Evolutionary conservation across 2,888 invertebrate species (phyloP).

Genomic region (Argyra leucocephala): DNA sequence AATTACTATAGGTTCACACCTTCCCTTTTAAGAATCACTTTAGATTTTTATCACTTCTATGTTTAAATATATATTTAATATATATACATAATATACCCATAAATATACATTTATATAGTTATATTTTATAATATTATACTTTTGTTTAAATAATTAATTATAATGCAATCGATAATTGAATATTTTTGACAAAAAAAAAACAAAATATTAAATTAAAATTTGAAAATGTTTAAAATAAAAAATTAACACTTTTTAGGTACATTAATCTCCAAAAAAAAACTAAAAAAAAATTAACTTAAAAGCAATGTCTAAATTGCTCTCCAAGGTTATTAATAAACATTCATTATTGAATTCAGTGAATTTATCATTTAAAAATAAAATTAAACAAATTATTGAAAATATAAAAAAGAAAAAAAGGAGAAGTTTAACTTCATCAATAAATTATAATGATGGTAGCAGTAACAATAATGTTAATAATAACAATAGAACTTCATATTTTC

Average conservation of each 20-base stretch:
- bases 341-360: not conserved
- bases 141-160: not conserved
- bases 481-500: too few relatives aligned
- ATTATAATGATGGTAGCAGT: not conserved
- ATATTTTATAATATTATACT: too few relatives aligned
- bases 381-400: not conserved
- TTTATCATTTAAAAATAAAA: not conserved
- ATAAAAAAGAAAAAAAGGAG: not conserved
- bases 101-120: too few relatives aligned
- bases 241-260: slow-evolving; percentile 1
- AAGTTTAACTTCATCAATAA: not conserved
- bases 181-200: not conserved
- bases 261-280: not conserved
- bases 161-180: slow-evolving; percentile 3
- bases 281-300: not conserved
- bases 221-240: not conserved
- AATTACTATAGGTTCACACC: not conserved
- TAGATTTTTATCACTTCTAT: too few relatives aligned
- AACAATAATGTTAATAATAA: not conserved
- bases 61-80: too few relatives aligned
- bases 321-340: not conserved
- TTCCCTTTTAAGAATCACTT: too few relatives aligned
- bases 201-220: not conserved
- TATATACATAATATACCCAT: too few relatives aligned
- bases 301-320: slow-evolving; percentile 1